These are phyloP conservation scores for Carcina quercana DNA, from an alignment of 2,888 invertebrate genomes.

Conservation along the genomic window DNA sequence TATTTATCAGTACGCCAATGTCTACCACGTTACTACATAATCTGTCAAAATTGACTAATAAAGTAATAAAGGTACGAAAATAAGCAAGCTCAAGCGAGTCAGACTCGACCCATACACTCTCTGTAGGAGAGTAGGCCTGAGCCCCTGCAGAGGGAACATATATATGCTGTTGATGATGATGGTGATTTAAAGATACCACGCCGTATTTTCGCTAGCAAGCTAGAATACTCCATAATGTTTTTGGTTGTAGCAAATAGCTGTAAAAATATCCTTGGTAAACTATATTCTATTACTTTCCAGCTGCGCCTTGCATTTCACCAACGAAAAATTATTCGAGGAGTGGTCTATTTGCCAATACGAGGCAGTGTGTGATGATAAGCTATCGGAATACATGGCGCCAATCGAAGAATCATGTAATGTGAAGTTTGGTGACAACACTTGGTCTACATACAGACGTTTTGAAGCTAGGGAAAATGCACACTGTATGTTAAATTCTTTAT, in stretches of 20 bases:
- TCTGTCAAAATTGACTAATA: neutral
- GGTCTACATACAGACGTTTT: slow-evolving; percentile 28
- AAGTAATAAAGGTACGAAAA: no score
- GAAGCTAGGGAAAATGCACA: slow-evolving; percentile 25
- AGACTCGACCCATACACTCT: no score
- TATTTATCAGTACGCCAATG: no score
- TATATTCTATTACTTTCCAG: slow-evolving; percentile 31
- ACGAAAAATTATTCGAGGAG: slow-evolving; percentile 47
- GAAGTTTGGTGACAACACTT: slow-evolving; percentile 22
- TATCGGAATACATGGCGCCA: slow-evolving; percentile 66
- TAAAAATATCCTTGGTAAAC: no score
- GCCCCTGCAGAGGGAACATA: no score
- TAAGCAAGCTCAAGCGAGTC: no score
- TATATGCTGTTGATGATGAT: no score
- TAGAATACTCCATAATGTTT: no score
- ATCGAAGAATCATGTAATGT: slow-evolving; percentile 71
- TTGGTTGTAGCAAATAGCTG: neutral
- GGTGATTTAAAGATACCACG: no score
- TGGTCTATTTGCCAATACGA: slow-evolving; percentile 40
- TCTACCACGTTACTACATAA: neutral
- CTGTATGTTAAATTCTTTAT: no score
- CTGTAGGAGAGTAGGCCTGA: no score
- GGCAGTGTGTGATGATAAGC: slow-evolving; percentile 43
- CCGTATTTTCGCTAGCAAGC: no score
- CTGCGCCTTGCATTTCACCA: slow-evolving; percentile 29